Base-by-base conservation (phyloP, 2,113 vertebrate genomes). In the Sebastes schlegelii region DNA sequence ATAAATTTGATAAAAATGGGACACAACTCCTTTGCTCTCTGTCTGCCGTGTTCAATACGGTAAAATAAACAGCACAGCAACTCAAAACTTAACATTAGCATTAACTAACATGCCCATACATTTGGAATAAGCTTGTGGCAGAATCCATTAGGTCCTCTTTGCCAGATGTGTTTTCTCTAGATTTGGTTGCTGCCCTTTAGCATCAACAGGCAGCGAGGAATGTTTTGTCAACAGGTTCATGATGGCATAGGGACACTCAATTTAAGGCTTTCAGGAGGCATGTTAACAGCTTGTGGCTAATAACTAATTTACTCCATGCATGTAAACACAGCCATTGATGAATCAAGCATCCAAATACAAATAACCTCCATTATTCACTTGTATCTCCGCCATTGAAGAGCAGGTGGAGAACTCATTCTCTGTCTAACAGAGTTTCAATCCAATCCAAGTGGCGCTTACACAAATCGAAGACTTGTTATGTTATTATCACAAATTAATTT, bases 331-430 rank as follows among this genome's bases (percentile, higher is more conserved):
- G 34, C 34, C 34, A 65, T 19, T 34, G n/a, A 63, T 19, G 2
- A 26, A 65, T 51, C 63, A 64, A 4, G 48, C 40, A 17, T 40
- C 21, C 17, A 64, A 65, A 68, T 58, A 78, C 48, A 60, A 83
- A 79, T 58, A 9, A 74, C 16, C 60, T 72, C 61, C 9, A 34
- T 45, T 68, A 58, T 58, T 80, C 48, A 60, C 40, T 17, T 48
- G 21, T 64, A 46, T 69, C 51, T 68, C 43, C 6, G 9, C 49
- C 48, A 51, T 26, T 78, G 51, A 70, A 60, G 64, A 77, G 68
- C 12, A 72, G 43, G 55, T 54, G 34, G 34, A 45, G 58, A n/a
- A 57, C 12, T 60, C 16, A 34, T 26, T 52, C 12, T 77, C 67
- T 16, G 1, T 19, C 58, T 40, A 23, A 83, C 23, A 57, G 3